Percentiles rank a stretch among this genome's conserved stretches.
These are phyloP conservation scores for Hecatera dysodea DNA, from an alignment of 2,888 invertebrate species.

Conservation along the genomic window DNA sequence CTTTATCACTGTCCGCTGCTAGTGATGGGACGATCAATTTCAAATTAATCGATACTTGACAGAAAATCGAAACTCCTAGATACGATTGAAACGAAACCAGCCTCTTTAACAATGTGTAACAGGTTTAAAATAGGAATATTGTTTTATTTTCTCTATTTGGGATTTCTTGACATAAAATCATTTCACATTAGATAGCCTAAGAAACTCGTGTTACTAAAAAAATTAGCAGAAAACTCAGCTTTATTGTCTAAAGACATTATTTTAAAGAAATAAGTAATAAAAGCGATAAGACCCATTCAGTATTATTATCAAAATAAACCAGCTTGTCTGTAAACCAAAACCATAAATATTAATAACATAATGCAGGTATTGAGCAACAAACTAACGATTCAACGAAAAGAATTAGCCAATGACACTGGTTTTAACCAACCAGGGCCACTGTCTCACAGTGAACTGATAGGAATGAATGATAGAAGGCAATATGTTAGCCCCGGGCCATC, in stretches of 20 bases:
- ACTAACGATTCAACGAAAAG: background rate
- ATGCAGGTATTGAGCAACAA: no score
- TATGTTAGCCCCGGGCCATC: constrained; percentile 55
- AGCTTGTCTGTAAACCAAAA: no score
- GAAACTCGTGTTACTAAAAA: no score
- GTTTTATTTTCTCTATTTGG: no score
- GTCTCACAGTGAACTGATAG: constrained; percentile 27
- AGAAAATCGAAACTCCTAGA: background rate
- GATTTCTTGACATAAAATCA: no score
- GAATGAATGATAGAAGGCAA: constrained; percentile 49
- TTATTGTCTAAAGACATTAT: background rate
- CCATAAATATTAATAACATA: no score
- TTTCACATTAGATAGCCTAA: no score
- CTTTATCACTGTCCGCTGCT: constrained; percentile 52
- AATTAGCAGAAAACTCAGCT: background rate
- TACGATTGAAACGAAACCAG: background rate
- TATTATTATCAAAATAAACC: no score
- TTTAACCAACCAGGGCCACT: constrained; percentile 15
- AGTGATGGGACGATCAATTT: constrained; percentile 35
- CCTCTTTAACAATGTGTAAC: background rate
- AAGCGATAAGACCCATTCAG: no score
- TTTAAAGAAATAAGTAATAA: no score
- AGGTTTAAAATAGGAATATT: no score
- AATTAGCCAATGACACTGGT: constrained; percentile 1
- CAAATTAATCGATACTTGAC: background rate